A percentile compares a stretch with the other conserved stretches of the same genome.
Conservation (phyloP, 2,113 vertebrate species). For the Verasper variegatus region DNA sequence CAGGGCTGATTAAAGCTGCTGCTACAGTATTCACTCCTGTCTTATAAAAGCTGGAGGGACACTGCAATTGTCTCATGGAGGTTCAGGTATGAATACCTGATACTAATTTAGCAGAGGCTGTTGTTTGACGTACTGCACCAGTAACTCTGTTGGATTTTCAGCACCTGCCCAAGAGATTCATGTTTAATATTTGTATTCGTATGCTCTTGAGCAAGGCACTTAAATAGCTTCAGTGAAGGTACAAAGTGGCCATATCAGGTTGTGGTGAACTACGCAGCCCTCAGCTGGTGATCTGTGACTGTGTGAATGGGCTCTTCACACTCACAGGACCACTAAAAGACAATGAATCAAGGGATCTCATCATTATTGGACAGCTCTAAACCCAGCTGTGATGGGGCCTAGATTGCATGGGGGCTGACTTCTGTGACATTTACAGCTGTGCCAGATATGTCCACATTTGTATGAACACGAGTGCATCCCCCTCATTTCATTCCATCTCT, state of each 20-base stretch:
- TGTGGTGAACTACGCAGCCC: neutral
- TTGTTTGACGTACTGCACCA: neutral
- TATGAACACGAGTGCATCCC: neutral
- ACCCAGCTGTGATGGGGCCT: neutral
- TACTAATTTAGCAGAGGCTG: neutral
- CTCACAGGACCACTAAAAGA: conserved; percentile 1
- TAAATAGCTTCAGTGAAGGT: conserved; percentile 17
- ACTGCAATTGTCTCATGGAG: conserved; percentile 3
- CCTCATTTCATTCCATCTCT: conserved; percentile 18
- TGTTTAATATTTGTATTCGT: neutral
- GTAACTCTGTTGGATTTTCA: conserved; percentile 6
- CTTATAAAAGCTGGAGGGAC: conserved; percentile 36
- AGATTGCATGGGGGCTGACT: neutral
- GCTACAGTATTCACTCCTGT: conserved; percentile 43
- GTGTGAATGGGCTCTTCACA: conserved; percentile 26
- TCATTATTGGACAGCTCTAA: neutral
- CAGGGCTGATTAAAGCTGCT: conserved; percentile 61
- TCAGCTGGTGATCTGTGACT: neutral
- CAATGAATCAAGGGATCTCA: conserved; percentile 1
- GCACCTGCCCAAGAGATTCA: neutral
- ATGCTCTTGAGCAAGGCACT: conserved; percentile 14
- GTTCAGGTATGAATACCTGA: conserved; percentile 16
- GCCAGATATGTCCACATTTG: conserved; percentile 28
- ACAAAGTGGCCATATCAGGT: neutral
- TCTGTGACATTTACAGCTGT: neutral